Conservation (phyloP, 2,113 vertebrate genomes). For the Dipodomys spectabilis region DNA sequence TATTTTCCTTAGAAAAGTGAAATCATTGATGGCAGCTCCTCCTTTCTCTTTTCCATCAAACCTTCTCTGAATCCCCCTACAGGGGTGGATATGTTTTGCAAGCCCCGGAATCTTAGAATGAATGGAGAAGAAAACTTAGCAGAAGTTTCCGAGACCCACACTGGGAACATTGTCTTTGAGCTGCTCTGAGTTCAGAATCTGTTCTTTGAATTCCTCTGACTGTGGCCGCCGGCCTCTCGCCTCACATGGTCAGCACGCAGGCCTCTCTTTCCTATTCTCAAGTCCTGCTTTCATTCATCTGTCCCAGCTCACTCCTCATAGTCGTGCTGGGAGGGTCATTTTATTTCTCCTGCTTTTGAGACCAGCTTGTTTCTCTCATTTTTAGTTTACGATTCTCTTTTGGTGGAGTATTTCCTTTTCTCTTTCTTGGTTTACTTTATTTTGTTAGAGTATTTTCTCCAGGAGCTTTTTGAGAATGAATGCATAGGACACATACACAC, state of each 20-base stretch:
- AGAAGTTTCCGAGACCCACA: not conserved
- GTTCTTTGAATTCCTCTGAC: not conserved
- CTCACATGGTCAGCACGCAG: not conserved
- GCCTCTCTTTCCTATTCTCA: not conserved
- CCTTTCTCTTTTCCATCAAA: not conserved
- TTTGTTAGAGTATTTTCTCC: not conserved
- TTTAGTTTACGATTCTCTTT: not conserved
- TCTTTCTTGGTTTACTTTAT: not conserved
- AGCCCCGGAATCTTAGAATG: not conserved
- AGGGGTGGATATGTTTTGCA: not conserved
- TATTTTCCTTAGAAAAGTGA: slow-evolving; percentile 54
- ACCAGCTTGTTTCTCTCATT: not conserved
- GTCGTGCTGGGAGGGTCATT: not conserved
- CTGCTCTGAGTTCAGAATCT: not conserved
- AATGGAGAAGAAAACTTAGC: not conserved
- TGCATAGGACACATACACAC: too few species aligned
- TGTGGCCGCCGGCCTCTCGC: not conserved
- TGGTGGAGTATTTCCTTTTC: not conserved
- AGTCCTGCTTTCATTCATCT: not conserved
- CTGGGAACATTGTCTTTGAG: not conserved
- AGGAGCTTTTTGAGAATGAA: not conserved
- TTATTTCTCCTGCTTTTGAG: not conserved
- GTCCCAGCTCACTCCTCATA: fast-evolving
- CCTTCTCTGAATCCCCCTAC: not conserved
- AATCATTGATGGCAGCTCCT: not conserved